Evolutionary conservation across 2,888 invertebrate genomes (phyloP).

Genomic region (Conops quadrifasciatus): DNA sequence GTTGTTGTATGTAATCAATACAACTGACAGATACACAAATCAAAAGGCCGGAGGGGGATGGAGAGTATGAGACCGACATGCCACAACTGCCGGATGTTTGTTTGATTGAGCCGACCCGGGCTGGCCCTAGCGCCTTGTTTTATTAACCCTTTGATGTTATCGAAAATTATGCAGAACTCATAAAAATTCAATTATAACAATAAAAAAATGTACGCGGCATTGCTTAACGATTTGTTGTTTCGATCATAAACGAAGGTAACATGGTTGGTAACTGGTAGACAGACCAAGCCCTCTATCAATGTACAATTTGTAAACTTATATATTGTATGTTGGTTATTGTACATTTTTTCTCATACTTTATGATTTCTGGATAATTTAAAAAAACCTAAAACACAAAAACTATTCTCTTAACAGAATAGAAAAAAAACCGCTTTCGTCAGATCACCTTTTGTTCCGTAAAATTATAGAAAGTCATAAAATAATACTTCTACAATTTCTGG

Average conservation of each 20-base stretch:
- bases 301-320: too few species aligned
- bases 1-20: too few species aligned
- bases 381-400: too few species aligned
- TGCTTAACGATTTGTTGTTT: not conserved
- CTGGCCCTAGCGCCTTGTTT: not conserved
- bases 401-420: too few species aligned
- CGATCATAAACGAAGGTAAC: not conserved
- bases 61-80: not conserved
- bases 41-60: not conserved
- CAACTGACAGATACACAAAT: not conserved
- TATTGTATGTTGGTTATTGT: too few species aligned
- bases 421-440: too few species aligned
- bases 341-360: too few species aligned
- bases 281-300: too few species aligned
- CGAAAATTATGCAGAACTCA: not conserved
- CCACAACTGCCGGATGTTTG: not conserved
- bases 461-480: too few species aligned
- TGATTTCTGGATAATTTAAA: too few species aligned
- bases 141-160: slow-evolving; percentile 12
- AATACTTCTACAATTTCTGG: too few species aligned
- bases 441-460: too few species aligned
- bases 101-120: not conserved
- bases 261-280: not conserved
- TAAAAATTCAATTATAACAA: not conserved
- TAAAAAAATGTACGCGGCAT: not conserved